phyloP scores from a whole-genome alignment of 1,140 invertebrate genomes.

The Pseudomyrmex dendroicus region DNA sequence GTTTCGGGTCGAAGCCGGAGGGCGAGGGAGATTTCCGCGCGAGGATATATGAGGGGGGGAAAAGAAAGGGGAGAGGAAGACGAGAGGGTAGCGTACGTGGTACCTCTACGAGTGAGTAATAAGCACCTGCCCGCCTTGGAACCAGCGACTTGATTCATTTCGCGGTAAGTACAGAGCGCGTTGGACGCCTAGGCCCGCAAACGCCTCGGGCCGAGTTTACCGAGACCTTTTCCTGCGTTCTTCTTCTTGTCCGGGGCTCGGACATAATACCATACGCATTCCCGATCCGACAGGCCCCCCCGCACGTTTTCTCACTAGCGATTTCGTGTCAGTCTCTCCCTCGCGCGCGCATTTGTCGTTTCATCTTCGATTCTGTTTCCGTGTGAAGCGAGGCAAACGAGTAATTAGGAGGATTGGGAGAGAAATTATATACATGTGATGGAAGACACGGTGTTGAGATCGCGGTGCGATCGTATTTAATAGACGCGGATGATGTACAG shows the following conservation, averaged over 20 bases:
- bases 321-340: conserved; percentile 45
- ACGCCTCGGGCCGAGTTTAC: conserved; percentile 78
- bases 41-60: conserved; percentile 76
- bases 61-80: conserved; percentile 59
- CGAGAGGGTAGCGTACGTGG: conserved; percentile 53
- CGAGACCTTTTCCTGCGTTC: conserved; percentile 58
- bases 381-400: not conserved
- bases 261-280: conserved; percentile 54
- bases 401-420: not conserved
- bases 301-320: conserved; percentile 12
- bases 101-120: conserved; percentile 81
- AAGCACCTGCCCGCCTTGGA: conserved; percentile 84
- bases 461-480: not conserved
- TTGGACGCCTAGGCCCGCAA: conserved; percentile 67
- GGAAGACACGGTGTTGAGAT: not conserved
- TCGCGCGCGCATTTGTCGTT: conserved; percentile 20
- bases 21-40: conserved; percentile 80
- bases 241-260: conserved; percentile 53
- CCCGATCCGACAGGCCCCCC: conserved; percentile 13
- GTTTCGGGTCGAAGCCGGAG: conserved; percentile 78
- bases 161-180: conserved; percentile 85
- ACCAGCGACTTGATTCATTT: conserved; percentile 85
- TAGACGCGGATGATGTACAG: no score
- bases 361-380: not conserved
- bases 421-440: not conserved